A percentile compares a stretch with the other conserved stretches of the same genome.
Evolutionary conservation across 2,797 vertebrate species (phyloP).

Genomic region (Acanthiza pusilla): DNA sequence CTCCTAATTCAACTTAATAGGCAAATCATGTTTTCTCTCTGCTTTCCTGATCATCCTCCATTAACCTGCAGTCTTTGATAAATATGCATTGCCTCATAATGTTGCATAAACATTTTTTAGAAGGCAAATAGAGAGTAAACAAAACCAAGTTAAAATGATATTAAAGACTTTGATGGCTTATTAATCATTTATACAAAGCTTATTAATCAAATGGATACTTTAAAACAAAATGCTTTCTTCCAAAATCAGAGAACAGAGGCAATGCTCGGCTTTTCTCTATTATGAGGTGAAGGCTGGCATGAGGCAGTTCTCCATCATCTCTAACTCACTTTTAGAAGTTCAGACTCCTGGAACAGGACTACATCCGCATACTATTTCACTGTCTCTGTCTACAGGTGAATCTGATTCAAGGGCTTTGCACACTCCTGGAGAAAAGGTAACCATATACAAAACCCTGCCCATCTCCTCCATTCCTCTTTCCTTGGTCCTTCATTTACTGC

Average conservation of each 20-base stretch:
- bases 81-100: slow-evolving; percentile 24
- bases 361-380: background rate
- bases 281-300: background rate
- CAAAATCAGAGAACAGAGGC: background rate
- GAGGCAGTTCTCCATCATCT: background rate
- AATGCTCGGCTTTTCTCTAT: background rate
- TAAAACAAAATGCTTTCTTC: background rate
- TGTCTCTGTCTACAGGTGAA: background rate
- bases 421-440: background rate
- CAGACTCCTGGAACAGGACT: background rate
- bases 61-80: slow-evolving; percentile 54
- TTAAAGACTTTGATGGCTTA: slow-evolving; percentile 36
- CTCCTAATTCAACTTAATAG: slow-evolving; percentile 30
- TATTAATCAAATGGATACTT: slow-evolving; percentile 39
- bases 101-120: slow-evolving; percentile 64
- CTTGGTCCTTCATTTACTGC: background rate
- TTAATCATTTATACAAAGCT: slow-evolving; percentile 37
- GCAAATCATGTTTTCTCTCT: slow-evolving; percentile 36
- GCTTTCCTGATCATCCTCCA: slow-evolving; percentile 40
- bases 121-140: slow-evolving; percentile 44
- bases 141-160: slow-evolving; percentile 21
- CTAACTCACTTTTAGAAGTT: background rate
- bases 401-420: background rate
- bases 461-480: background rate
- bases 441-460: background rate